phyloP scores from a whole-genome alignment of 2,797 vertebrate species.

The Intellagama lesueurii region DNA sequence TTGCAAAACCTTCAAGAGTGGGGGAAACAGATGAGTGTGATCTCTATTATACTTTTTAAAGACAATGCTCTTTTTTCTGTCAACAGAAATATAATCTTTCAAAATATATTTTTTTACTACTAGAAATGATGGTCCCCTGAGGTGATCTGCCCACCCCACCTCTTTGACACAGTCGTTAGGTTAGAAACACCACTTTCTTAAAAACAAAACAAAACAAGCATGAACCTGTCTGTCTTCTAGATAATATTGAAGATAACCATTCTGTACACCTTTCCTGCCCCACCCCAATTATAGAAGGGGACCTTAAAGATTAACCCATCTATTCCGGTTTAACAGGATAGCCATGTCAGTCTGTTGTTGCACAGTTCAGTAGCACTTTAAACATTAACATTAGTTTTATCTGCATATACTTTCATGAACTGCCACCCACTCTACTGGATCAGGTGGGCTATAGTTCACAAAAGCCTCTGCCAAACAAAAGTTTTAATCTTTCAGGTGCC shows the following conservation, averaged over 20 bases:
- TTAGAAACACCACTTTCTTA: neutral
- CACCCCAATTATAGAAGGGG: neutral
- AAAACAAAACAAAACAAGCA: neutral
- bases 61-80: rapidly evolving
- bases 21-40: slow-evolving; percentile 3
- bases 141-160: neutral
- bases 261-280: neutral
- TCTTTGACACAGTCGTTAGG: neutral
- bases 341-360: no score
- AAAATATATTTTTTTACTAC: neutral
- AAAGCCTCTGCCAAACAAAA: no score
- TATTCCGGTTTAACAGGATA: neutral
- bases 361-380: no score
- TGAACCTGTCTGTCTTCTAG: neutral
- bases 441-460: no score
- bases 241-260: neutral
- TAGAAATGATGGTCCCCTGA: neutral
- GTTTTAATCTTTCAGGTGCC: no score
- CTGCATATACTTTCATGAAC: no score
- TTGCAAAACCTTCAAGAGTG: slow-evolving; percentile 72
- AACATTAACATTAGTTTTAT: no score
- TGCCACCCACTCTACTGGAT: no score
- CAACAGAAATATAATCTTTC: neutral
- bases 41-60: neutral
- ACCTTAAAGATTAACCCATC: neutral